These are phyloP conservation scores for Scolopax rusticola DNA, from an alignment of 2,797 vertebrate genomes.

Conservation along the genomic window DNA sequence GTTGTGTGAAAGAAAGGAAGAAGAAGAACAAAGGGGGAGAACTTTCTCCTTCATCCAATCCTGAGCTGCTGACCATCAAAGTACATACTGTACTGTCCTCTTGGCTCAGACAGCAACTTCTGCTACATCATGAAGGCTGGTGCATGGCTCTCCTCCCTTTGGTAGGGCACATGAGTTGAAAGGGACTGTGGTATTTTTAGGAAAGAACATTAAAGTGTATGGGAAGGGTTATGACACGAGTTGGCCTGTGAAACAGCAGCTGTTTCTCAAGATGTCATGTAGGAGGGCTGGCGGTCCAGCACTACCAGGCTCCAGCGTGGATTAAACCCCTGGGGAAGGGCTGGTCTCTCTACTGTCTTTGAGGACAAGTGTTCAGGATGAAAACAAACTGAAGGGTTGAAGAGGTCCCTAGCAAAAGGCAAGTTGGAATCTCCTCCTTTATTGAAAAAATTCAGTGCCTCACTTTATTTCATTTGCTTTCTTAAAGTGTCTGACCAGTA, in stretches of 20 bases:
- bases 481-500: not conserved
- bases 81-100: not conserved
- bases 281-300: not conserved
- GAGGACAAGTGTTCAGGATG: not conserved
- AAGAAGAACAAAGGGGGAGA: not conserved
- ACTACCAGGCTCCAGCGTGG: not conserved
- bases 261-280: not conserved
- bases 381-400: not conserved
- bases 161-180: fast-evolving
- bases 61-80: not conserved
- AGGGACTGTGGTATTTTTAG: not conserved
- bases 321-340: not conserved
- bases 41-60: not conserved
- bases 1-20: not conserved
- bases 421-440: not conserved
- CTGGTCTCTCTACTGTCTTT: not conserved
- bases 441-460: not conserved
- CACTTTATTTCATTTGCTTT: not conserved
- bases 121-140: not conserved
- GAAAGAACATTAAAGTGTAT: not conserved
- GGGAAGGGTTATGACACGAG: constrained; percentile 32
- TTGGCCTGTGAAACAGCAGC: not conserved
- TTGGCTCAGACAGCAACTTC: not conserved
- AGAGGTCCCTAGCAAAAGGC: not conserved
- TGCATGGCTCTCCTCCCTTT: not conserved